Base-by-base conservation (phyloP, 2,797 vertebrate species). In the Sitta carolinensis region DNA sequence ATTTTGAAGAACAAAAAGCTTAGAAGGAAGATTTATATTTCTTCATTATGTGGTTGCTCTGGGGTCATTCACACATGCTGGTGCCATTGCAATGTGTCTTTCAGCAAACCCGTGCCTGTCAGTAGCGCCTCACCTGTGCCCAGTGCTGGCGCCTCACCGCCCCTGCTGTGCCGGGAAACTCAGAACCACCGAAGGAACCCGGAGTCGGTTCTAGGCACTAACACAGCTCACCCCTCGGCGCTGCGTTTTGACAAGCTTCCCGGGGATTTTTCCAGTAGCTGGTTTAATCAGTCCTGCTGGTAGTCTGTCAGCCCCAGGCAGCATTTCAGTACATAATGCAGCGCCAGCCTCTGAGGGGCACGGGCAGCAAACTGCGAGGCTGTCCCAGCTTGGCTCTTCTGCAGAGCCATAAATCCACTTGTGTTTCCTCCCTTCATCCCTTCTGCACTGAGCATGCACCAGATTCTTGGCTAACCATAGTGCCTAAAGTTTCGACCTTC, bases 221-320 rank as follows among this genome's bases (percentile, higher is more conserved):
- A 27, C 16, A 16, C 20, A 16, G 67, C 59, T 10, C 36, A 36
- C 36, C 36, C 36, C 36, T 36, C 36, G 36, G 36, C 36, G 36
- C 75, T 70, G 2, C 87, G 78, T 67, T 94, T 88, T 90, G 81
- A 93, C 38, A 63, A 36, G 61, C 32, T 93, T 85, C 86, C 90
- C 14, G 36, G 68, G 59, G 74, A 29, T 77, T 90, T 79, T 93
- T 74, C 92, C 92, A 72, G 93, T 27, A 57, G 63, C 1, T 80
- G 72, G 50, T 84, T 93, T 87, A 84, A 90, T 84, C 86, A 67
- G 51, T 84, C 59, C 51, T 95, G 85, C 80, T 82, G 85, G 59
- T 72, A 74, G 62, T 2, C 67, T 90, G 59, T 70, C 32, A 43
- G 68, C 86, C 72, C 42, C 84, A 58, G 88, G 93, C 86, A 90